Base-by-base conservation (phyloP, 2,888 invertebrate genomes). In the Dasysyrphus albostriatus region DNA sequence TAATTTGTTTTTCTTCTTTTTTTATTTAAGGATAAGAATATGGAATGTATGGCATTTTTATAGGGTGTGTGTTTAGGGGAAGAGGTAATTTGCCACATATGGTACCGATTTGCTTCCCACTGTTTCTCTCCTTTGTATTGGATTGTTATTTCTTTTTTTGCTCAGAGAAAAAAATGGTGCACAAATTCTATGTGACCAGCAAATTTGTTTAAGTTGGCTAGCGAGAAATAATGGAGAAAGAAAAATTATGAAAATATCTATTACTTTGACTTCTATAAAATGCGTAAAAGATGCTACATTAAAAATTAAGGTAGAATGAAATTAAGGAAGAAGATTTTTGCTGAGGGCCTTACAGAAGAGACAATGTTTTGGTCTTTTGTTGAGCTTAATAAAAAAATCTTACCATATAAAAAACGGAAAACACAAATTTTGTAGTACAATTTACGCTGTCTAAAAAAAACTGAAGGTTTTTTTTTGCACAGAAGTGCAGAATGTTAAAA, bases 51-150 rank as follows among this genome's bases (percentile, higher is more conserved):
- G 3, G 12, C n/a, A 47, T 24, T 19, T 42, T 37, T 8, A 8
- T 34, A 10, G 14, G 24, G 39, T 19, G 61, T 32, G 29, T 42
- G n/a, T 29, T 44, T 70, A 1, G 24, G 70, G 49, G 44, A 37
- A 59, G 72, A 74, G 59, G 83, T 87, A 87, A 74, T 87, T 87
- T 83, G 74, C 42, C 79, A 59, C 87, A 87, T 83, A 87, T 87
- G 87, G 39, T 77, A 54, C 85, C n/a, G 3, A 58, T 32, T 58
- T 58, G 7, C 56, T 81, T 73, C 59, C 34, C 0, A 7, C 63
- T 67, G 42, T 47, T 61, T 10, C 10, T 10, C 12, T 24, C 32
- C 2, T 19, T 29, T 42, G n/a, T 10, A 56, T 24, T 49, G 34
- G 16, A 32, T 29, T n/a, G n/a, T n/a, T n/a, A n/a, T n/a, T 32